A percentile compares a stretch with the other conserved stretches of the same genome.
These are phyloP conservation scores for Aleadryas rufinucha DNA, from an alignment of 2,113 vertebrate species.

Conservation along the genomic window DNA sequence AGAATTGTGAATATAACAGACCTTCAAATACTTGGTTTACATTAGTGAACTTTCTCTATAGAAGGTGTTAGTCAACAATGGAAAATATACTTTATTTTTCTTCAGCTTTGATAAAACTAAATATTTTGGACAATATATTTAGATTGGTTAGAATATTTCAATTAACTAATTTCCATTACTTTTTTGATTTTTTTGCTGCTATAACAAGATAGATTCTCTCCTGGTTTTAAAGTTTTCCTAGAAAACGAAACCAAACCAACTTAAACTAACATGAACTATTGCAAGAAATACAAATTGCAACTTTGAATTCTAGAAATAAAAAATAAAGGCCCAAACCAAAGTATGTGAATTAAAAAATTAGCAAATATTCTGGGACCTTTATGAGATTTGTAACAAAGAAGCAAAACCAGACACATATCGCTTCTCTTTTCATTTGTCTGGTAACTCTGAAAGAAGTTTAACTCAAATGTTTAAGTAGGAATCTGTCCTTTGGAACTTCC, in stretches of 20 bases:
- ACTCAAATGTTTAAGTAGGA: background rate
- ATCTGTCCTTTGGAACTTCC: background rate
- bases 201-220: background rate
- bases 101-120: background rate
- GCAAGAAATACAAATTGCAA: background rate
- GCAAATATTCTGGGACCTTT: background rate
- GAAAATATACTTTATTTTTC: background rate
- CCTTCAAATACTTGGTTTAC: background rate
- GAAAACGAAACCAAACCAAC: background rate
- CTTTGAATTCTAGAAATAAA: background rate
- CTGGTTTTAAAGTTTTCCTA: background rate
- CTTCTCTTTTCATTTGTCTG: background rate
- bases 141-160: background rate
- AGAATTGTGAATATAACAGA: background rate
- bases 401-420: background rate
- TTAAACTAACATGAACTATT: background rate
- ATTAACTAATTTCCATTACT: background rate
- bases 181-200: background rate
- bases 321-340: background rate
- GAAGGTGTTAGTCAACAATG: background rate
- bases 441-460: background rate
- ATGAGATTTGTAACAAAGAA: background rate
- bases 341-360: background rate
- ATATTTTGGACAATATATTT: background rate
- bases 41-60: background rate